Percentiles rank a stretch among this genome's conserved stretches.
Conservation (phyloP, 2,113 vertebrate genomes). For the Zosterops japonicus region DNA sequence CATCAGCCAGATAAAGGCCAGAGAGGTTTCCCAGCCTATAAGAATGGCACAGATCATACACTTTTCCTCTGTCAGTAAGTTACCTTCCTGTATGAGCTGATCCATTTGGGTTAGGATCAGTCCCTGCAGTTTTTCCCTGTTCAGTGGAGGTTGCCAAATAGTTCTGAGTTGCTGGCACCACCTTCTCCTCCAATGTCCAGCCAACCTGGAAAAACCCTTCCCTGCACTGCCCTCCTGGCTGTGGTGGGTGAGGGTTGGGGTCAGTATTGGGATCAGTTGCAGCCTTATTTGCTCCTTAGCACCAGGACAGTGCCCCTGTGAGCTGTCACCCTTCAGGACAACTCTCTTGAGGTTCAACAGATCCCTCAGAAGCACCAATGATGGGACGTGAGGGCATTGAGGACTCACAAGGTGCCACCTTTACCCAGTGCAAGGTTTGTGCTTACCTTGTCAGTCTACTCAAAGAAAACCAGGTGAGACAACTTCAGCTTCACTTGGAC, state of each 20-base stretch:
- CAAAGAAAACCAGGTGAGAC: not conserved
- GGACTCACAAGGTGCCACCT: not conserved
- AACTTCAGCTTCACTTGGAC: not conserved
- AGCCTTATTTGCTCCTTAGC: rapidly evolving
- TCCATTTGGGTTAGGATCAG: not conserved
- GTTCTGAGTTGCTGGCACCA: not conserved
- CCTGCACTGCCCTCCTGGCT: not conserved
- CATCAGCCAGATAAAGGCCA: not conserved
- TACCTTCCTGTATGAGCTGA: not conserved
- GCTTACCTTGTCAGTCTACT: not conserved
- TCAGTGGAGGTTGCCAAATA: not conserved
- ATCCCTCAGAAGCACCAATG: not conserved
- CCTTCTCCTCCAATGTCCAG: not conserved
- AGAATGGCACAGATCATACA: not conserved
- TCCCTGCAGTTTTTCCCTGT: not conserved
- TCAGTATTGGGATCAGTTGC: not conserved
- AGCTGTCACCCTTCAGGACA: not conserved
- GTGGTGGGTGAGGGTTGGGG: rapidly evolving
- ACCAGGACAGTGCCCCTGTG: not conserved
- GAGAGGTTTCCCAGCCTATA: not conserved
- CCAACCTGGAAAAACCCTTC: not conserved
- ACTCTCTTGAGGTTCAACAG: not conserved
- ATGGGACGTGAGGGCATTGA: not conserved
- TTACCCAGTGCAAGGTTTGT: not conserved
- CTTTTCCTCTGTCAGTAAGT: not conserved